Percentiles rank a stretch among this genome's conserved stretches.
phyloP scores from a whole-genome alignment of 2,797 vertebrate species.

The Crax fasciolata region DNA sequence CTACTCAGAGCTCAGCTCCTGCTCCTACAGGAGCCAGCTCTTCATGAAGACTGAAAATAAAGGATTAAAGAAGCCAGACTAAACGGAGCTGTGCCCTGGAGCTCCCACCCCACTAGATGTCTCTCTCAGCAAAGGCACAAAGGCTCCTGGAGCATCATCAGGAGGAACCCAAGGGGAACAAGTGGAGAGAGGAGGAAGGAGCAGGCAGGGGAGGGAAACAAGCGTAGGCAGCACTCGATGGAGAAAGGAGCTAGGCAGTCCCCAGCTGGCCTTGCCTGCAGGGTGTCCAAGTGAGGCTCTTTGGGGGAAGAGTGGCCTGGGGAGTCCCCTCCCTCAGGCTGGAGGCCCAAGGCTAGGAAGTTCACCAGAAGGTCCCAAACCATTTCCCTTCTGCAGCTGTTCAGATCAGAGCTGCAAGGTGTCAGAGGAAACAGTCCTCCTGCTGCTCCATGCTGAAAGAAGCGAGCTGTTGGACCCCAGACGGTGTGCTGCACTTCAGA shows the following conservation, averaged over 20 bases:
- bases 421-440: neutral
- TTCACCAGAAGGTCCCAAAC: neutral
- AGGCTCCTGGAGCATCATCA: neutral
- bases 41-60: accelerated
- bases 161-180: neutral
- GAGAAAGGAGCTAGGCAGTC: neutral
- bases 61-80: neutral
- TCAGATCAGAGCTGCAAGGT: neutral
- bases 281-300: neutral
- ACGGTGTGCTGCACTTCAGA: accelerated
- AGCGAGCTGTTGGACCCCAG: neutral
- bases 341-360: neutral
- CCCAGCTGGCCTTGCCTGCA: neutral
- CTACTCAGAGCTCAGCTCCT: neutral
- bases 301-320: neutral
- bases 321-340: neutral
- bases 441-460: accelerated
- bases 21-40: neutral
- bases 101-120: conserved; percentile 38
- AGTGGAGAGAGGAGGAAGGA: neutral
- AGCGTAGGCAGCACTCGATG: neutral
- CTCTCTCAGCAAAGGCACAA: conserved; percentile 11
- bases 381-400: neutral
- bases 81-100: neutral
- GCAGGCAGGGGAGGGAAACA: neutral